Base-by-base conservation (phyloP, 2,888 invertebrate species). In the Cyrtodaria siliqua region DNA sequence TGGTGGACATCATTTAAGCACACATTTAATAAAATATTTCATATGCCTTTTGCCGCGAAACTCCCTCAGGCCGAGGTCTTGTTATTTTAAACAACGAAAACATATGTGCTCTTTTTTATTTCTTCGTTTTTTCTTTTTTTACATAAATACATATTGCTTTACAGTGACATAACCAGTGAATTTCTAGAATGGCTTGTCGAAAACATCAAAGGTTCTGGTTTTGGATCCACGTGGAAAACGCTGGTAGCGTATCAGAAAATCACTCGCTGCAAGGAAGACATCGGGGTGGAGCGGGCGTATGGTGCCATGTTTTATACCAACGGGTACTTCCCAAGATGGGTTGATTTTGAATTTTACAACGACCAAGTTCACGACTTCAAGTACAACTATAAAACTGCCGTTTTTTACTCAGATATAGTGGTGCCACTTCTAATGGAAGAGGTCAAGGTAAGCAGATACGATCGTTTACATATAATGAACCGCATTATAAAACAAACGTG, bases 231-330 rank as follows among this genome's bases (percentile, higher is more conserved):
- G 24, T 89, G 89, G 89, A 85, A 85, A 67, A 83, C 87, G 4
- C 93, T 97, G 69, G 95, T 97, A 57, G 96, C 97, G 0, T 97
- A 97, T 92, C 97, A 97, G 93, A 97, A 97, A 92, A 94, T 97
- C 0, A 94, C 97, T 0, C 95, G 96, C 6, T 96, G 97, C 90
- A 97, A 97, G 81, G 97, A 97, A 91, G 96, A 97, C 90, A 95
- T 96, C 71, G 97, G 97, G 0, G 97, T 97, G 66, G 96, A 96
- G 0, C 96, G 97, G 24, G 97, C 97, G 0, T 95, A 97, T 82
- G 97, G 97, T 2, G 96, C 97, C 79, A 96, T 96, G 93, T 97
- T 96, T 93, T 97, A 96, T 89, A 97, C 96, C 0, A 94, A 96
- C 79, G 97, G 97, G 0, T 94, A 94, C 20, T 89, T 89, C 66